These are phyloP conservation scores for Epizoanthus stellaris DNA, from an alignment of 92 coral and sea anemone species.

Conservation along the genomic window DNA sequence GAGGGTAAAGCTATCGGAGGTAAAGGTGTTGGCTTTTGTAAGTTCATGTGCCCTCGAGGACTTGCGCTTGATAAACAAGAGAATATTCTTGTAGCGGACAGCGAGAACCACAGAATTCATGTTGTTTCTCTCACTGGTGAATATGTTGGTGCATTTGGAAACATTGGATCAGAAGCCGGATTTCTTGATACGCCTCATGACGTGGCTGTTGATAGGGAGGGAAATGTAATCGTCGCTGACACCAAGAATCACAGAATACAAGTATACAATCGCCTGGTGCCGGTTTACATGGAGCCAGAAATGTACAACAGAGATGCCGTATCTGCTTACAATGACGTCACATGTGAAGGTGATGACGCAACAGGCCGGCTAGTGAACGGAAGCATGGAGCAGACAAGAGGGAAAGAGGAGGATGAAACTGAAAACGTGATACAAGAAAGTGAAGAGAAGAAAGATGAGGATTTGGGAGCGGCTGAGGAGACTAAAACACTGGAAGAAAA, in stretches of 20 bases:
- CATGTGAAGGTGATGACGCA: neutral
- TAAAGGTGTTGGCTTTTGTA: conserved; percentile 85
- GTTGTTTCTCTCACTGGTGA: conserved; percentile 76
- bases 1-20: conserved; percentile 67
- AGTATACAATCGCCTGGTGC: conserved; percentile 70
- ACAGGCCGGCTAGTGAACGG: neutral
- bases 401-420: neutral
- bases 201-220: conserved; percentile 71
- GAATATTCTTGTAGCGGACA: conserved; percentile 88
- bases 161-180: conserved; percentile 80
- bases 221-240: conserved; percentile 88
- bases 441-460: neutral
- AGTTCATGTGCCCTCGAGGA: conserved; percentile 89
- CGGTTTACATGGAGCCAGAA: conserved; percentile 49
- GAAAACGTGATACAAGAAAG: neutral
- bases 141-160: conserved; percentile 80
- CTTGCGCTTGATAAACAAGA: conserved; percentile 77
- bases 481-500: neutral
- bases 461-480: neutral
- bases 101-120: conserved; percentile 92
- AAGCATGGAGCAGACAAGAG: neutral
- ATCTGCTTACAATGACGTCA: neutral
- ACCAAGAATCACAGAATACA: conserved; percentile 92
- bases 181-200: conserved; percentile 90
- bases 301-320: conserved; percentile 36